phyloP scores from a whole-genome alignment of 2,888 invertebrate genomes.

The Synanthedon andrenaeformis region DNA sequence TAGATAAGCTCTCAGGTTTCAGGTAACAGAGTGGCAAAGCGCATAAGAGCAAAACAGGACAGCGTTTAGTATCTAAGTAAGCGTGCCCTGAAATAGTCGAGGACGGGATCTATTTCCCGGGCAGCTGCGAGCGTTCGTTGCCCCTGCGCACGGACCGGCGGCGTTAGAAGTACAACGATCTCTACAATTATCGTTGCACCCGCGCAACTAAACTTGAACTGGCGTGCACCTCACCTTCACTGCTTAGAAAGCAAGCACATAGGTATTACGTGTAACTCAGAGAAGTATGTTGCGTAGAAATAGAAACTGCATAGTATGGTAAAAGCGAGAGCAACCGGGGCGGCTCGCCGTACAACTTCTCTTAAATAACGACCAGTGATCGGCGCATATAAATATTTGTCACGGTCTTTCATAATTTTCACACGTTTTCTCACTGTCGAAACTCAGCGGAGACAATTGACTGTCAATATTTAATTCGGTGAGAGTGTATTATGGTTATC shows the following conservation, averaged over 20 bases:
- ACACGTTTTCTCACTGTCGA: background rate
- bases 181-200: conserved; percentile 50
- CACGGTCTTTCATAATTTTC: background rate
- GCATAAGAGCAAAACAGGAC: conserved; percentile 23
- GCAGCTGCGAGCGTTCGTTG: conserved; percentile 67
- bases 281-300: conserved; percentile 23
- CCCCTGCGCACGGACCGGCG: conserved; percentile 27
- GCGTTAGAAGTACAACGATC: conserved; percentile 61
- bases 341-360: conserved; percentile 4
- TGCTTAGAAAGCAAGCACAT: conserved; percentile 63
- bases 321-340: conserved; percentile 50
- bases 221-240: conserved; percentile 62
- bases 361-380: conserved; percentile 12
- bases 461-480: conserved; percentile 17
- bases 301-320: conserved; percentile 11
- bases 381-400: too few relatives aligned
- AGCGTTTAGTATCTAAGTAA: conserved; percentile 44
- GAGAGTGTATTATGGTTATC: conserved; percentile 37
- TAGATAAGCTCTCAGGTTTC: conserved; percentile 35
- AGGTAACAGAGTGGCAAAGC: conserved; percentile 32
- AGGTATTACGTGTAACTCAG: conserved; percentile 49
- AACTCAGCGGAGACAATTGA: background rate
- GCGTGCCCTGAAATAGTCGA: conserved; percentile 63
- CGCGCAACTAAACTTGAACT: conserved; percentile 63
- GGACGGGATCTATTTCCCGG: conserved; percentile 67